Base-by-base conservation (phyloP, 2,888 invertebrate species). In the Ormyrus labotus region DNA sequence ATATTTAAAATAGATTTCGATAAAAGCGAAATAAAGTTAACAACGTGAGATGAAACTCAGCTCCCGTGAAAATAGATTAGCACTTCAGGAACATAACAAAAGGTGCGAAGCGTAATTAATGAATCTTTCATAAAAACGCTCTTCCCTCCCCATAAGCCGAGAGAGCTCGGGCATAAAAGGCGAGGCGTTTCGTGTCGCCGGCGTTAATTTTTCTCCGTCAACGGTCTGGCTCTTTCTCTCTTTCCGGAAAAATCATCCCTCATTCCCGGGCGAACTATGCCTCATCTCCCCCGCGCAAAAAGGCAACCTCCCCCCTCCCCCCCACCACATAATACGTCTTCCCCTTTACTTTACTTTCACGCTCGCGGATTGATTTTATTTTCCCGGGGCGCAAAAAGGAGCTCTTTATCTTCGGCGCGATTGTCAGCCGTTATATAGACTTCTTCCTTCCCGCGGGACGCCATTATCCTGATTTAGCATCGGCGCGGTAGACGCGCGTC, bases 381-480 rank as follows among this genome's bases (percentile, higher is more conserved):
- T 64, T 63, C 6, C 51, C 45, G 58, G 4, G 73, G 9, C 11
- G 70, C 53, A 61, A 47, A 57, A 45, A n/a, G 5, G 50, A 1
- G 53, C 73, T 78, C 78, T 84, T 85, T 84, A 86, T 85, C 85
- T 85, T 84, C 84, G 84, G 85, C 6, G 83, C 84, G 85, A 86
- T 86, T 84, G 85, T 78, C 84, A 82, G 84, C 81, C 77, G 58
- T 70, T 83, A 63, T 48, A 48, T 55, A 47, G n/a, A 63, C 57
- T 57, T 51, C 74, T 45, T 60, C 9, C 51, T 19, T 85, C 87
- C 87, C 88, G 83, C 80, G 87, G 87, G 88, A 84, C 87, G 85
- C 87, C 86, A 89, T 89, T 89, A 89, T 89, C 87, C 87, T 88
- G 89, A 89, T 88, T 89, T 88, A 86, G 85, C 85, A 84, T 81